phyloP scores from a whole-genome alignment of 2,888 invertebrate genomes.

The Ophion ellenae region DNA sequence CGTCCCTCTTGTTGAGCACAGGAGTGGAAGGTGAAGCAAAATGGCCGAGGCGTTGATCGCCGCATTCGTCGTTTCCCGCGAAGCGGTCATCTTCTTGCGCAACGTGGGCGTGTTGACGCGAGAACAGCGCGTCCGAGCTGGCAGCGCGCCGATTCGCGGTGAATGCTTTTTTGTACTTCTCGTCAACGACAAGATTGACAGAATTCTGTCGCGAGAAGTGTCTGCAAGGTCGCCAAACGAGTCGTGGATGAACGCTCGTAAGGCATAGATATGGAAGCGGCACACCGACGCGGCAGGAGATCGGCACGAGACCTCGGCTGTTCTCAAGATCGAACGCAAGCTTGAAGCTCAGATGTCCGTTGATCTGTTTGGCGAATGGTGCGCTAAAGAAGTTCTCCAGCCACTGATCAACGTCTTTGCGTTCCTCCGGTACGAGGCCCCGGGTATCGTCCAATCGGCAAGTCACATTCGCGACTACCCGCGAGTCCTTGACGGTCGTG shows the following conservation, averaged over 20 bases:
- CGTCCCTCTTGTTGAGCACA: constrained; percentile 91
- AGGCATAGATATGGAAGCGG: constrained; percentile 93
- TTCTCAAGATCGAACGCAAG: constrained; percentile 87
- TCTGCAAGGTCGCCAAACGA: constrained; percentile 87
- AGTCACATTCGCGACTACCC: constrained; percentile 92
- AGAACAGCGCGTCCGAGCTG: constrained; percentile 84
- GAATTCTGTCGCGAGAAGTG: constrained; percentile 86
- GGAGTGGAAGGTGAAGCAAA: constrained; percentile 83
- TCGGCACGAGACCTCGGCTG: constrained; percentile 82
- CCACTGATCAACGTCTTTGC: constrained; percentile 89
- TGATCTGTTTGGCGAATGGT: constrained; percentile 88
- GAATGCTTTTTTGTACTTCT: constrained; percentile 54
- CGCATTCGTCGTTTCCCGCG: constrained; percentile 70
- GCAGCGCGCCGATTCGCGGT: constrained; percentile 65
- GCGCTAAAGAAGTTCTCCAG: constrained; percentile 89
- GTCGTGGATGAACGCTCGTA: constrained; percentile 88
- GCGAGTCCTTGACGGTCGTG: constrained; percentile 92
- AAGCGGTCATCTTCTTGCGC: constrained; percentile 73
- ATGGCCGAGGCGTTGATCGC: not conserved
- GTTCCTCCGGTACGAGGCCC: constrained; percentile 89
- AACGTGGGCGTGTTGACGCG: constrained; percentile 82
- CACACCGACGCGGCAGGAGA: constrained; percentile 87
- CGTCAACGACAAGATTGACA: constrained; percentile 82
- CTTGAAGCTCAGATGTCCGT: constrained; percentile 92
- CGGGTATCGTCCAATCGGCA: constrained; percentile 89